Percentiles rank a stretch among this genome's conserved stretches.
These are phyloP conservation scores for Poecilia wingei DNA, from an alignment of 2,797 vertebrate species.

Conservation along the genomic window DNA sequence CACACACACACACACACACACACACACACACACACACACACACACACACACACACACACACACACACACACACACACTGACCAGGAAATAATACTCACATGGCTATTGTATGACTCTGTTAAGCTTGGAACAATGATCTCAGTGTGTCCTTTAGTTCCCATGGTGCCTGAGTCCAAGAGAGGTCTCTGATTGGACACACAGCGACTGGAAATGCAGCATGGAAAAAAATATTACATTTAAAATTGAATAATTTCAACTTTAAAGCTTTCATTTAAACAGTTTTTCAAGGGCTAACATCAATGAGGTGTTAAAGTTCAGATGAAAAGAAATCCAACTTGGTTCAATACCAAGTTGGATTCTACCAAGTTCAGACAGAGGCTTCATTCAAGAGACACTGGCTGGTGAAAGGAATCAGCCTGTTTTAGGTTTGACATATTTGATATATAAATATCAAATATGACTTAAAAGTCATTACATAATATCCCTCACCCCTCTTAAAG, in stretches of 20 bases:
- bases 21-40: too few relatives aligned
- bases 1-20: too few relatives aligned
- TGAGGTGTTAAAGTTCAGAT: background rate
- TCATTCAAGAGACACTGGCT: background rate
- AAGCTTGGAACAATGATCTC: slow-evolving; percentile 94
- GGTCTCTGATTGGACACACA: slow-evolving; percentile 92
- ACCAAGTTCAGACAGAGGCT: background rate
- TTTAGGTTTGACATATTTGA: background rate
- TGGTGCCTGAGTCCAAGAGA: slow-evolving; percentile 96
- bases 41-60: too few relatives aligned
- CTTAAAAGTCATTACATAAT: too few relatives aligned
- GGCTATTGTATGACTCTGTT: slow-evolving; percentile 98
- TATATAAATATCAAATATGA: too few relatives aligned
- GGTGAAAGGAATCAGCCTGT: background rate
- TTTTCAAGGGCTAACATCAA: too few relatives aligned
- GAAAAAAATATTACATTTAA: background rate
- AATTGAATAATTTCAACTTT: background rate
- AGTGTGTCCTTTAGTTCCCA: slow-evolving; percentile 99
- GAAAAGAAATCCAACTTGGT: background rate
- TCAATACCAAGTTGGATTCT: background rate
- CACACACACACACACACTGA: background rate
- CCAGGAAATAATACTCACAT: slow-evolving; percentile 83
- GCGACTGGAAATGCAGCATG: slow-evolving; percentile 80
- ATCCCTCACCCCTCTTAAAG: too few relatives aligned
- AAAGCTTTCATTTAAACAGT: background rate